A percentile compares a stretch with the other conserved stretches of the same genome.
phyloP scores from a whole-genome alignment of 2,113 vertebrate genomes.

The Muntiacus reevesi region DNA sequence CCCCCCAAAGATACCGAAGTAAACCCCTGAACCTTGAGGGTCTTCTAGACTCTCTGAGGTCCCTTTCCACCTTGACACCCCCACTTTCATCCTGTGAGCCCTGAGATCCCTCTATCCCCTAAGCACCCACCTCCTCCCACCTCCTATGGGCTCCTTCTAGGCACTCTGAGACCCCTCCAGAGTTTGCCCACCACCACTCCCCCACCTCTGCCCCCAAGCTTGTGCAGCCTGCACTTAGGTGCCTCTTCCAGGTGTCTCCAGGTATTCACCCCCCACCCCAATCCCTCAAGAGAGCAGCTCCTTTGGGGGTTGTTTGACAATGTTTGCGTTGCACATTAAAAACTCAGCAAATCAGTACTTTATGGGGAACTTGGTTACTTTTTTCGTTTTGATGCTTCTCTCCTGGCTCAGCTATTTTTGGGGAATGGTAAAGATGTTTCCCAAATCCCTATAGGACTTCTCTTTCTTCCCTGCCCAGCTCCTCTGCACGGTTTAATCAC shows the following conservation, averaged over 20 bases:
- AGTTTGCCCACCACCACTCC: too few species aligned
- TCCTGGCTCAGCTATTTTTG: neutral
- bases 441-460: neutral
- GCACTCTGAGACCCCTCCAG: neutral
- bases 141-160: neutral
- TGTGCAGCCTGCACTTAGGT: neutral
- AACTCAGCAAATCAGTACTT: constrained; percentile 47
- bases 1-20: neutral
- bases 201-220: too few species aligned
- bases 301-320: neutral
- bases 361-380: neutral
- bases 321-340: constrained; percentile 75
- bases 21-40: neutral
- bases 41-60: neutral
- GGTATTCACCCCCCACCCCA: neutral
- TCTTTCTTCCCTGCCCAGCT: neutral
- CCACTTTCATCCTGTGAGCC: neutral
- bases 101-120: neutral
- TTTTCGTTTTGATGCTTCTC: neutral
- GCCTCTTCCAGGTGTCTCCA: fast-evolving
- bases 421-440: neutral
- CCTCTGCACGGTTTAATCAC: neutral
- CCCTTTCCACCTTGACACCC: neutral
- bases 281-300: neutral
- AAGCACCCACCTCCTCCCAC: neutral